Evolutionary conservation across 2,888 invertebrate species (phyloP).

Genomic region (Panopea generosa): DNA sequence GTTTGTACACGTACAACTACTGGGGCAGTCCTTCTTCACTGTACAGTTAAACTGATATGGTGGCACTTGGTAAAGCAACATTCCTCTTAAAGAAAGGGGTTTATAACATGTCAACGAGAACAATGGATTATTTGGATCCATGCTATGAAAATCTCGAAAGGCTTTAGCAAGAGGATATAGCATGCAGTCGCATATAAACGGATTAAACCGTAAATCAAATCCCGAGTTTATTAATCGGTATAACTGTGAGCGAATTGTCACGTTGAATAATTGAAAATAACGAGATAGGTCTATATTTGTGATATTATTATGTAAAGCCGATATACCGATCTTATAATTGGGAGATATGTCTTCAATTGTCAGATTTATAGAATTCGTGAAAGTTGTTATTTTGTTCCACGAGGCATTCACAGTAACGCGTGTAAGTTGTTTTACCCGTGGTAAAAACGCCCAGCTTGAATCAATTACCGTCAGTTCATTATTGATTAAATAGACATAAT

Average conservation of each 20-base stretch:
- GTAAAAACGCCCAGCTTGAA: background rate
- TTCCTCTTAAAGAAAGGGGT: background rate
- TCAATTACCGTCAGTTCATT: slow-evolving; percentile 4
- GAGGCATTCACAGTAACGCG: background rate
- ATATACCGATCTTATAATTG: background rate
- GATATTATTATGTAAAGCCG: slow-evolving; percentile 3
- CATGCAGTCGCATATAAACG: slow-evolving; percentile 13
- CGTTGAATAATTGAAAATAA: slow-evolving; percentile 6
- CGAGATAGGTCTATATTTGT: background rate
- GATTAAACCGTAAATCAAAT: slow-evolving; percentile 8
- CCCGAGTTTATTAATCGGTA: background rate
- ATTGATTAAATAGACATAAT: background rate
- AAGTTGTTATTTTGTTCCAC: background rate
- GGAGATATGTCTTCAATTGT: background rate
- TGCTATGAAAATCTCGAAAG: background rate
- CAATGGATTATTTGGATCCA: slow-evolving; percentile 17
- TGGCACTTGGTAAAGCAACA: background rate
- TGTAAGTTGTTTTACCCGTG: background rate
- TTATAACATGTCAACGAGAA: slow-evolving; percentile 6
- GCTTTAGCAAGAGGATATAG: slow-evolving; percentile 1
- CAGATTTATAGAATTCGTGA: background rate
- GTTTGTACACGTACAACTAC: background rate
- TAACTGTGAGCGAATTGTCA: background rate
- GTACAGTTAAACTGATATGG: slow-evolving; percentile 4
- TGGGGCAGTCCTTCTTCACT: background rate